Conservation (phyloP, 2,888 invertebrate genomes). For the Ophion ventricosus region DNA sequence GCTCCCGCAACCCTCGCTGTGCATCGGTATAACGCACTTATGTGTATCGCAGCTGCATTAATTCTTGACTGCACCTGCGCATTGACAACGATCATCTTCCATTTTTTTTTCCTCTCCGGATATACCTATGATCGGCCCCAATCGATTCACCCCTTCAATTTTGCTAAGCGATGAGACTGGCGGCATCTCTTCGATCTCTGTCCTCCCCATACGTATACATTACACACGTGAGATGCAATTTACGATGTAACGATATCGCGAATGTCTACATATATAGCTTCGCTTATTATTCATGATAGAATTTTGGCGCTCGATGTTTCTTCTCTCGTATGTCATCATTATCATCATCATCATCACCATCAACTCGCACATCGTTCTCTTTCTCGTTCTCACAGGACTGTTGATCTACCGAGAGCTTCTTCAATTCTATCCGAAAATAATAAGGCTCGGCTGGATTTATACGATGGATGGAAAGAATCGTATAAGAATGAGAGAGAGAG, state of each 20-base stretch:
- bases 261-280: slow-evolving; percentile 58
- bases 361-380: slow-evolving; percentile 8
- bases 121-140: slow-evolving; percentile 39
- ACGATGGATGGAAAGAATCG: slow-evolving; percentile 34
- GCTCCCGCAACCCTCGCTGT: slow-evolving; percentile 19
- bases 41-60: slow-evolving; percentile 53
- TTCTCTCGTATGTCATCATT: slow-evolving; percentile 11
- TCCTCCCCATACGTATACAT: background rate
- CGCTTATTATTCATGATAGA: slow-evolving; percentile 80
- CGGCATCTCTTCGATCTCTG: slow-evolving; percentile 12
- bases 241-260: slow-evolving; percentile 58
- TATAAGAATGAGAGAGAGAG: slow-evolving; percentile 15
- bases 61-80: slow-evolving; percentile 50
- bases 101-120: slow-evolving; percentile 12
- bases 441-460: slow-evolving; percentile 45
- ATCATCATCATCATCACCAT: slow-evolving; percentile 27
- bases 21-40: slow-evolving; percentile 2
- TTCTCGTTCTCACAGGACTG: slow-evolving; percentile 5
- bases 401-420: slow-evolving; percentile 25
- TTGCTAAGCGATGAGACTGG: slow-evolving; percentile 7
- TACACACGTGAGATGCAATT: slow-evolving; percentile 49
- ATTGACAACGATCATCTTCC: slow-evolving; percentile 59
- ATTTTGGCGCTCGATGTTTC: slow-evolving; percentile 72
- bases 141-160: slow-evolving; percentile 42
- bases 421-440: slow-evolving; percentile 55